phyloP scores from a whole-genome alignment of 1,140 invertebrate species.

The Drosophila bocki region DNA sequence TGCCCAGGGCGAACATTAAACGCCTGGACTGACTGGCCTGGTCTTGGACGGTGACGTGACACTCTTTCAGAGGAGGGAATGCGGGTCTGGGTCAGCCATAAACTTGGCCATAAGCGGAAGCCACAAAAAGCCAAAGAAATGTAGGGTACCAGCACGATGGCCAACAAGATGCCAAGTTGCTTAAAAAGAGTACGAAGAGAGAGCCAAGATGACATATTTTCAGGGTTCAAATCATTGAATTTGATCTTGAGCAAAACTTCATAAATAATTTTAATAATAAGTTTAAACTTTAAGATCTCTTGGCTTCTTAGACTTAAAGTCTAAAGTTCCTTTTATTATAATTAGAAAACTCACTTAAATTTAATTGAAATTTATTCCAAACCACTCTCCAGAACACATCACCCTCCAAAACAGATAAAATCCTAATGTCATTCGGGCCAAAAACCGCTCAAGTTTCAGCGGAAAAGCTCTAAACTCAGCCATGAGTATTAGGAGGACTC shows the following conservation, averaged over 20 bases:
- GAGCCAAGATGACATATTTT: constrained; percentile 4
- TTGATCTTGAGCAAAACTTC: neutral
- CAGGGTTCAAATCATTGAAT: neutral
- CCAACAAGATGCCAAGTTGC: constrained; percentile 1
- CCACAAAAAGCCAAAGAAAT: constrained; percentile 33
- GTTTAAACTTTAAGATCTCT: neutral
- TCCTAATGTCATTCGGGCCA: constrained; percentile 11
- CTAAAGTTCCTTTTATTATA: neutral
- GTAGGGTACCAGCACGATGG: constrained; percentile 17
- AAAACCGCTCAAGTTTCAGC: constrained; percentile 41
- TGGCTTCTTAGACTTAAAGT: neutral
- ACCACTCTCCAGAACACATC: neutral
- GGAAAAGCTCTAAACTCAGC: constrained; percentile 17
- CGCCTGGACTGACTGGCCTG: constrained; percentile 31
- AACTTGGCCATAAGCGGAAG: constrained; percentile 61
- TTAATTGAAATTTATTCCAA: constrained; percentile 2
- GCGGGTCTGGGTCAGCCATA: constrained; percentile 52
- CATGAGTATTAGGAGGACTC: constrained; percentile 5
- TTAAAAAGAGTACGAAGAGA: neutral
- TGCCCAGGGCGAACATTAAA: constrained; percentile 78
- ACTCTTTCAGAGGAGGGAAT: constrained; percentile 11
- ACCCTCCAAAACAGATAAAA: neutral
- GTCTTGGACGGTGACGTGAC: constrained; percentile 37
- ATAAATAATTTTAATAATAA: neutral
- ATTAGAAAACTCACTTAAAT: neutral